These are phyloP conservation scores for Kryptolebias ocellatus DNA, from an alignment of 2,797 vertebrate genomes.

Conservation along the genomic window DNA sequence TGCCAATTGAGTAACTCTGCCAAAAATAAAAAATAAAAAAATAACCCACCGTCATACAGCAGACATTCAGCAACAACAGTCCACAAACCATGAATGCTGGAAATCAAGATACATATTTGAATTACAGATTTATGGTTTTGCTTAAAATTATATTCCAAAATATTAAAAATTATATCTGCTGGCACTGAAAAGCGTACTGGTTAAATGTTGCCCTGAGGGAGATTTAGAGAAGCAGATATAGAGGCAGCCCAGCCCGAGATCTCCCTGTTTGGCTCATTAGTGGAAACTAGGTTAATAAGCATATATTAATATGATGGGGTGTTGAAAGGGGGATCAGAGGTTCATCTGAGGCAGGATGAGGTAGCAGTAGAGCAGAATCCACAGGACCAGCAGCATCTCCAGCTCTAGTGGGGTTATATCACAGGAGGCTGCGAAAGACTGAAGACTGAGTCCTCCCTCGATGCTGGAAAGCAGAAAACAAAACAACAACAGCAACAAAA, in stretches of 20 bases:
- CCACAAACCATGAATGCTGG: constrained; percentile 9
- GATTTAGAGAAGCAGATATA: constrained; percentile 14
- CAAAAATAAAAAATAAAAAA: not conserved
- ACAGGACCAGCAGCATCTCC: constrained; percentile 60
- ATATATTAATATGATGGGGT: constrained; percentile 25
- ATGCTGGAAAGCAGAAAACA: constrained; percentile 37
- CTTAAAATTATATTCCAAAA: constrained; percentile 22
- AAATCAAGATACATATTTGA: constrained; percentile 10
- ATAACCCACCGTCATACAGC: too few species aligned
- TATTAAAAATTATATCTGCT: constrained; percentile 41
- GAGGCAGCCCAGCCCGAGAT: too few species aligned
- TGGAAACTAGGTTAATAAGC: constrained; percentile 47
- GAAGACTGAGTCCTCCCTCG: constrained; percentile 25
- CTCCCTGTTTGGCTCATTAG: constrained; percentile 13
- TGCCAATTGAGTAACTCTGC: not conserved
- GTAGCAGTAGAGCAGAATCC: constrained; percentile 74
- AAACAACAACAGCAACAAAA: not conserved
- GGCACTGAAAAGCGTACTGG: constrained; percentile 37
- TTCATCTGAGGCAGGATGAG: constrained; percentile 63
- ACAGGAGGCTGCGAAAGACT: constrained; percentile 39
- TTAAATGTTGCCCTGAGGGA: constrained; percentile 55
- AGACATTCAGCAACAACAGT: constrained; percentile 20
- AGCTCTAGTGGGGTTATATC: constrained; percentile 57
- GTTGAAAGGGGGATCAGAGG: constrained; percentile 40
- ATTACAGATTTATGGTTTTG: constrained; percentile 34